Evolutionary conservation across 2,113 vertebrate species (phyloP).

Genomic region (Pseudopipra pipra): DNA sequence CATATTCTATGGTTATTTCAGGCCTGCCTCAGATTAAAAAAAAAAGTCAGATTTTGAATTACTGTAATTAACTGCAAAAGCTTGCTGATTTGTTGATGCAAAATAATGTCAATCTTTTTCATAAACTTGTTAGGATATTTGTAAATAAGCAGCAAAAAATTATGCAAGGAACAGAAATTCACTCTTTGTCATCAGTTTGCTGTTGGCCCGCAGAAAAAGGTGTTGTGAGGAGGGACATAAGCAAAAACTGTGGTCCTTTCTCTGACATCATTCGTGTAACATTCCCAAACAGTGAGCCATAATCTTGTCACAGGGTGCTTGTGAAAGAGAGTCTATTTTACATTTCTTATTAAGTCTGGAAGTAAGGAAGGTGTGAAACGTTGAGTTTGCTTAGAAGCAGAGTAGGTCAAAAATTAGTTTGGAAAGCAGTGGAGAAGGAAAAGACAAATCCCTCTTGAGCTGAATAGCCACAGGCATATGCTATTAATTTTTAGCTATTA

Average conservation of each 20-base stretch:
- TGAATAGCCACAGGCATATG: background rate
- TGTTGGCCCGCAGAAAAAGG: background rate
- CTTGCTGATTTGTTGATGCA: slow-evolving; percentile 60
- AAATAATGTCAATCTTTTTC: slow-evolving; percentile 66
- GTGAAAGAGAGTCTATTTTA: background rate
- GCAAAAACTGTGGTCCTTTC: fast-evolving
- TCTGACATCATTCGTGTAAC: background rate
- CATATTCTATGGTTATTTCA: slow-evolving; percentile 66
- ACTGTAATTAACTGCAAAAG: slow-evolving; percentile 74
- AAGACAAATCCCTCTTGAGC: background rate
- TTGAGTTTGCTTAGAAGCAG: background rate
- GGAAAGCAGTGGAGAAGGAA: background rate
- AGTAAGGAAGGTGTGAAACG: background rate
- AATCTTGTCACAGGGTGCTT: background rate
- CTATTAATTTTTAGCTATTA: slow-evolving; percentile 1
- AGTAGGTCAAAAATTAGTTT: background rate
- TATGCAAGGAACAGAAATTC: background rate
- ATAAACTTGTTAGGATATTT: slow-evolving; percentile 61
- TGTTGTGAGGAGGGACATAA: background rate
- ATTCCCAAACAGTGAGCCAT: background rate
- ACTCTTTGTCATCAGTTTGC: background rate
- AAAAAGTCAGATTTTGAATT: slow-evolving; percentile 59
- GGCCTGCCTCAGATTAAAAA: slow-evolving; percentile 52
- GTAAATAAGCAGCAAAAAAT: slow-evolving; percentile 56
- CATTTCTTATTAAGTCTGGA: background rate